phyloP scores from a whole-genome alignment of 2,888 invertebrate species.

The Atrina japonica region DNA sequence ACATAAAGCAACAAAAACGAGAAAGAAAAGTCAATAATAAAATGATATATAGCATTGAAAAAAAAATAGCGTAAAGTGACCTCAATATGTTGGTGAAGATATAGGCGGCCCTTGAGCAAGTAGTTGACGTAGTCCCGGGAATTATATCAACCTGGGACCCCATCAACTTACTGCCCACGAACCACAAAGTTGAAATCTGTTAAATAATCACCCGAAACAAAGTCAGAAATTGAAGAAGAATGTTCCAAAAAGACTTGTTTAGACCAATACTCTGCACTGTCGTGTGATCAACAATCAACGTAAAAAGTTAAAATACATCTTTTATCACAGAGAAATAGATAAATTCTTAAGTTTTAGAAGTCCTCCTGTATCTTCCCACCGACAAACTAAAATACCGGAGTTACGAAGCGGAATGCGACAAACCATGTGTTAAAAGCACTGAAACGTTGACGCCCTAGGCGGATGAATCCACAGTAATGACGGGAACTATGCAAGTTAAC shows the following conservation, averaged over 20 bases:
- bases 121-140: constrained; percentile 77
- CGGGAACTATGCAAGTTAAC: too few species aligned
- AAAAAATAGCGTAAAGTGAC: too few species aligned
- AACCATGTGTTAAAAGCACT: too few species aligned
- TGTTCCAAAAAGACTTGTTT: not conserved
- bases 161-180: constrained; percentile 73
- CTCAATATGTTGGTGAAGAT: too few species aligned
- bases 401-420: not conserved
- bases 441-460: too few species aligned
- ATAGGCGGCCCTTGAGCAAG: constrained; percentile 54
- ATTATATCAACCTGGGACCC: constrained; percentile 70
- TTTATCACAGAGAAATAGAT: not conserved
- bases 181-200: constrained; percentile 25
- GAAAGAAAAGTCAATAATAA: too few species aligned
- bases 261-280: not conserved
- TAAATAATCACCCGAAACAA: too few species aligned
- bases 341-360: not conserved
- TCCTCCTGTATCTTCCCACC: not conserved
- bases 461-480: too few species aligned
- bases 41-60: too few species aligned
- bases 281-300: not conserved
- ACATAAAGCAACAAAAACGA: too few species aligned
- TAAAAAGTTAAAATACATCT: not conserved
- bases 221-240: too few species aligned
- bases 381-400: not conserved